Evolutionary conservation across 30 jellyfish, hydroid and myxozoan genomes (phyloP).

Genomic region (Hydractinia echinata): DNA sequence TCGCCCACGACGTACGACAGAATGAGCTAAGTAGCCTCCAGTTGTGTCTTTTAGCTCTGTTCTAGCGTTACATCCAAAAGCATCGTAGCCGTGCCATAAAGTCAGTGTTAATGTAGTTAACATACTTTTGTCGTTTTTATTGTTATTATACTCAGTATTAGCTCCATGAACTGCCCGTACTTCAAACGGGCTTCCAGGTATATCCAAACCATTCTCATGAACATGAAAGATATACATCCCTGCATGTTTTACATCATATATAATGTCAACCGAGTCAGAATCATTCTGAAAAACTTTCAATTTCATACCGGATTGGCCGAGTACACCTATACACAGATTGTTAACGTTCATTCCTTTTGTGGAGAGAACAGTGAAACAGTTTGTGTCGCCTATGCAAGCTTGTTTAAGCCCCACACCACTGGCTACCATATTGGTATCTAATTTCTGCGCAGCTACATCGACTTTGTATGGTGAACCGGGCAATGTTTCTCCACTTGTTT

Average conservation of each 20-base stretch:
- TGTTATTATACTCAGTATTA: not conserved
- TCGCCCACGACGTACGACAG: constrained; percentile 53
- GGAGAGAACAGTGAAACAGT: constrained; percentile 50
- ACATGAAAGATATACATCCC: constrained; percentile 60
- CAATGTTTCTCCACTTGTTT: constrained; percentile 47
- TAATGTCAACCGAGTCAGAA: constrained; percentile 63
- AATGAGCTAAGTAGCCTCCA: constrained; percentile 45
- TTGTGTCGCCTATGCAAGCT: constrained; percentile 58
- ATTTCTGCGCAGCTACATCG: constrained; percentile 42
- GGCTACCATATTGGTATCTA: constrained; percentile 44
- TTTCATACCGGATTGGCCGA: constrained; percentile 32
- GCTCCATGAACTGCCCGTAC: not conserved
- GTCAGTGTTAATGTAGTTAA: not conserved
- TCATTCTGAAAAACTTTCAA: constrained; percentile 54
- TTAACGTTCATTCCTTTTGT: constrained; percentile 36
- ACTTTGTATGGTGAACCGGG: constrained; percentile 72
- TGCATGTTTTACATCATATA: constrained; percentile 53
- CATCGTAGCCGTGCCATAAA: constrained; percentile 56
- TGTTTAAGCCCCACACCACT: constrained; percentile 55
- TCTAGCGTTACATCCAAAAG: not conserved
- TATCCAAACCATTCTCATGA: constrained; percentile 49
- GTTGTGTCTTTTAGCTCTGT: constrained; percentile 46
- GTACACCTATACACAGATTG: constrained; percentile 52
- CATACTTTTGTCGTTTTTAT: not conserved
- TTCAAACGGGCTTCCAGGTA: constrained; percentile 62